Percentiles rank a stretch among this genome's conserved stretches.
These are phyloP conservation scores for Todus mexicanus DNA, from an alignment of 2,797 vertebrate genomes.

Conservation along the genomic window DNA sequence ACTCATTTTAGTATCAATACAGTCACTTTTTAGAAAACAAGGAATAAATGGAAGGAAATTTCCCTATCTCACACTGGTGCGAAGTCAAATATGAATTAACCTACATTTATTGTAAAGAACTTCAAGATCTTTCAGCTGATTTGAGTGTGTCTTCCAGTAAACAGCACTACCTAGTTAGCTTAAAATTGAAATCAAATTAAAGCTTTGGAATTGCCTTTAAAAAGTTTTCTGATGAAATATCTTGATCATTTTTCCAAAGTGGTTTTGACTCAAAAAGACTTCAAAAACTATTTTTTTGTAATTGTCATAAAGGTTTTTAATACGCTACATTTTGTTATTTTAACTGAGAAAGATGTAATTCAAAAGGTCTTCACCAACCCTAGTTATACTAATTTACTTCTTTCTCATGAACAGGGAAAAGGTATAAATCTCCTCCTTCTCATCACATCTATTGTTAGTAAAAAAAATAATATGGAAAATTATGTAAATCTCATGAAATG, in stretches of 20 bases:
- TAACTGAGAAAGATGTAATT: neutral
- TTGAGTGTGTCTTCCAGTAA: neutral
- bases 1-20: neutral
- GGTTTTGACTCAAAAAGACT: neutral
- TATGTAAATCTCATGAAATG: neutral
- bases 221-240: neutral
- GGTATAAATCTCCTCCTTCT: neutral
- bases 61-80: neutral
- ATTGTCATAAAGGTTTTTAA: neutral
- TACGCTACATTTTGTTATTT: neutral
- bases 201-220: neutral
- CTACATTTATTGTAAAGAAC: neutral
- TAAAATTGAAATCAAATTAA: neutral
- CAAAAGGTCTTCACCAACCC: neutral
- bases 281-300: neutral
- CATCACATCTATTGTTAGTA: neutral
- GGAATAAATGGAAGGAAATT: neutral
- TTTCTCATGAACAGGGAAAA: neutral
- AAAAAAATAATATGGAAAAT: neutral
- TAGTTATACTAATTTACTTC: neutral
- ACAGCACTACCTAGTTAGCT: neutral
- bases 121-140: neutral
- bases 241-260: neutral
- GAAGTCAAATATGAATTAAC: neutral
- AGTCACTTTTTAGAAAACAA: neutral